These are phyloP conservation scores for Tenthredo scrophulariae DNA, from an alignment of 2,888 invertebrate species.

Conservation along the genomic window DNA sequence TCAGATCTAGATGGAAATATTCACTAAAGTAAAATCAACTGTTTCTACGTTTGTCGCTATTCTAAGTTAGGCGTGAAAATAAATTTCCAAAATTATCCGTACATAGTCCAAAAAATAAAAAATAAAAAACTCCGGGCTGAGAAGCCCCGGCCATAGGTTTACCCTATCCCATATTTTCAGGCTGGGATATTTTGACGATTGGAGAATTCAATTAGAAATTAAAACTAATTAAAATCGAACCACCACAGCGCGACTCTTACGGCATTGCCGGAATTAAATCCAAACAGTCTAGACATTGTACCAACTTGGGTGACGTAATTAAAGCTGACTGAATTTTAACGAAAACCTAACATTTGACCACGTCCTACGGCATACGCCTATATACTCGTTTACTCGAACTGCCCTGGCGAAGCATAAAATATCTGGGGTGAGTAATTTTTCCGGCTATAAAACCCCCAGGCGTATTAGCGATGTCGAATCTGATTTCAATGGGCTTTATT, in stretches of 20 bases:
- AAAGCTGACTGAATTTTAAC: not conserved
- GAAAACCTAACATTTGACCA: not conserved
- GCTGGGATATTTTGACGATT: not conserved
- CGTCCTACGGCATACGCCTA: not conserved
- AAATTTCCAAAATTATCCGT: no score
- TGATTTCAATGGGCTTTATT: not conserved
- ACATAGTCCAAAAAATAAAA: not conserved
- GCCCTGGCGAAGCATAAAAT: not conserved
- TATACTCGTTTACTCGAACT: not conserved
- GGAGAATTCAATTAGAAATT: not conserved
- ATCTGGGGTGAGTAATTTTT: not conserved
- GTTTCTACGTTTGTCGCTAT: no score
- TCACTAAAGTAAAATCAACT: not conserved
- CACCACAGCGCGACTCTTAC: not conserved
- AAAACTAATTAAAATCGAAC: constrained; percentile 1
- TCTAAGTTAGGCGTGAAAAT: no score
- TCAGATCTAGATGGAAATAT: no score
- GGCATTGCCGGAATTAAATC: not conserved
- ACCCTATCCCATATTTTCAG: not conserved
- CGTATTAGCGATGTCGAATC: not conserved
- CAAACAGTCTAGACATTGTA: constrained; percentile 3
- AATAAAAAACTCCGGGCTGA: not conserved
- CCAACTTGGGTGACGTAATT: not conserved
- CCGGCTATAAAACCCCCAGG: not conserved
- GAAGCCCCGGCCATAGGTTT: not conserved